phyloP scores from a whole-genome alignment of 1,140 invertebrate genomes.

The Eurosta solidaginis region DNA sequence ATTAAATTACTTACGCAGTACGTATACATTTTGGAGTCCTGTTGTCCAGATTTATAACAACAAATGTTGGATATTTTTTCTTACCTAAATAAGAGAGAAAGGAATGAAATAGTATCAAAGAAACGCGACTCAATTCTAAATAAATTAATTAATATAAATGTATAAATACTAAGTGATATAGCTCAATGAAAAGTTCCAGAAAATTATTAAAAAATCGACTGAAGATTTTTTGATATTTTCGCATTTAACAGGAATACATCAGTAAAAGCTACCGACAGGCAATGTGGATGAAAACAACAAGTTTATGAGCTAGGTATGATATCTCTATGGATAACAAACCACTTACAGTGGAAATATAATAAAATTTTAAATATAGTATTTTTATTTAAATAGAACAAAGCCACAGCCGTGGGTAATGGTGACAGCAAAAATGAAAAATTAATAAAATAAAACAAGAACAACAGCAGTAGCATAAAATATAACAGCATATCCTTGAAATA shows the following conservation, averaged over 20 bases:
- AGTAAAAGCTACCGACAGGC: too few relatives aligned
- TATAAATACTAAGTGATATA: background rate
- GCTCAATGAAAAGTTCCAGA: background rate
- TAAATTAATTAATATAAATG: background rate
- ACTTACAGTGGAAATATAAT: too few relatives aligned
- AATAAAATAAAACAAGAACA: background rate
- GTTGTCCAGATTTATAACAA: constrained; percentile 1
- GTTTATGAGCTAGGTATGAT: too few relatives aligned
- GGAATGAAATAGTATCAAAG: background rate
- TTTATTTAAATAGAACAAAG: too few relatives aligned
- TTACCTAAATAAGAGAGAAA: background rate
- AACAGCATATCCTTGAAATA: background rate
- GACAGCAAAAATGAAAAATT: background rate
- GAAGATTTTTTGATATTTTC: background rate
- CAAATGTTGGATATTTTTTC: constrained; percentile 9
- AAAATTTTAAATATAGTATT: too few relatives aligned
- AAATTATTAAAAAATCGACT: background rate
- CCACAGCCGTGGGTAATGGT: background rate
- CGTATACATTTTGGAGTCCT: constrained; percentile 17
- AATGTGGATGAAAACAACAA: too few relatives aligned
- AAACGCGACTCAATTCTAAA: background rate
- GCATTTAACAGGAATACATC: background rate
- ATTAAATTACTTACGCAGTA: constrained; percentile 17
- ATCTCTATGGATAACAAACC: too few relatives aligned
- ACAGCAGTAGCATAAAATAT: background rate